Conservation (phyloP, 2,797 vertebrate species). For the Spea hammondii region DNA sequence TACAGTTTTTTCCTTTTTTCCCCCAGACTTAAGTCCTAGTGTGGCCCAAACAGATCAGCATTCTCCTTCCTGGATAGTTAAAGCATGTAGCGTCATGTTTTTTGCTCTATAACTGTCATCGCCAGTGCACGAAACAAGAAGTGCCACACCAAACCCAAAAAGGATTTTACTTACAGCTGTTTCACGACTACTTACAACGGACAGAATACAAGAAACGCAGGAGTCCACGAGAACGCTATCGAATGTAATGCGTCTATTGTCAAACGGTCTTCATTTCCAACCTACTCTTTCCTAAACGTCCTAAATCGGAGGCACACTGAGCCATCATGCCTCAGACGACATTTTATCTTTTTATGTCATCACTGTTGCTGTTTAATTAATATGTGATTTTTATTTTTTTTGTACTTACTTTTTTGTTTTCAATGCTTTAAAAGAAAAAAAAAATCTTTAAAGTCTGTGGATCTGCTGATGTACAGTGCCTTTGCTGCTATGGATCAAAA, state of each 20-base stretch:
- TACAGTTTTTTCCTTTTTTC: not conserved
- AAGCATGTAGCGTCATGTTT: constrained; percentile 57
- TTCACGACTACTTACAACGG: constrained; percentile 10
- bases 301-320: constrained; percentile 69
- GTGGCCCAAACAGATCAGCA: constrained; percentile 70
- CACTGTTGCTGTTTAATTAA: constrained; percentile 75
- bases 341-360: constrained; percentile 73
- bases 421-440: constrained; percentile 70
- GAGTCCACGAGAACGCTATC: constrained; percentile 52
- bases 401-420: constrained; percentile 63
- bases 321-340: constrained; percentile 75
- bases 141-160: constrained; percentile 44
- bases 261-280: constrained; percentile 68
- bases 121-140: constrained; percentile 17
- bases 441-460: constrained; percentile 75
- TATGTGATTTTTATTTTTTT: constrained; percentile 70
- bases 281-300: constrained; percentile 69
- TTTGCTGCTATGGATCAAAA: constrained; percentile 86
- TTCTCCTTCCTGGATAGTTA: constrained; percentile 71
- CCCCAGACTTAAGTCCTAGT: constrained; percentile 24
- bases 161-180: constrained; percentile 62
- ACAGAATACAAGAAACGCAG: constrained; percentile 1
- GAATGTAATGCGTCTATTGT: constrained; percentile 63
- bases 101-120: constrained; percentile 12
- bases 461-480: constrained; percentile 86